phyloP scores from a whole-genome alignment of 2,797 vertebrate species.

The Cossypha niveicapilla region DNA sequence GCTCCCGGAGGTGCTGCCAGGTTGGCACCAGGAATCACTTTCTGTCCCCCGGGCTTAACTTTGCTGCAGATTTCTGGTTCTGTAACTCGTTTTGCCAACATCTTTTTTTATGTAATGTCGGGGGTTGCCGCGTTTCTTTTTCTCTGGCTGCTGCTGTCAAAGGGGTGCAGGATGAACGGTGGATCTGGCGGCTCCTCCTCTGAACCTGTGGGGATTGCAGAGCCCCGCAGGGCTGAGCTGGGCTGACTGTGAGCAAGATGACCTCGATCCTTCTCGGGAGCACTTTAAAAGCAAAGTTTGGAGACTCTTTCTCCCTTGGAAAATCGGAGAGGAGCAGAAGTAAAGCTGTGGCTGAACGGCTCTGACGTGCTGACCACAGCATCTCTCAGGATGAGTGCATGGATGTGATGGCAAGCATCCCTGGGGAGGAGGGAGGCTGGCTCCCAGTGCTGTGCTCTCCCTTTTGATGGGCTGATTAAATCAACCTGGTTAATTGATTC shows the following conservation, averaged over 20 bases:
- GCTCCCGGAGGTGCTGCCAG: neutral
- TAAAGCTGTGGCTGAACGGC: neutral
- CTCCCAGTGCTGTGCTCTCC: accelerated
- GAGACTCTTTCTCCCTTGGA: neutral
- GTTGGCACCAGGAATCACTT: neutral
- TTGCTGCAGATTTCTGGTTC: neutral
- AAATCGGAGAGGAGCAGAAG: neutral
- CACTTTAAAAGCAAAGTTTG: neutral
- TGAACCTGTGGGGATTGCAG: neutral
- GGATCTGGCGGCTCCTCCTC: neutral
- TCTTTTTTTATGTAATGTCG: neutral
- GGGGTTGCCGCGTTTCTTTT: neutral
- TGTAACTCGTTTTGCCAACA: accelerated
- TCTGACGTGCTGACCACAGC: accelerated
- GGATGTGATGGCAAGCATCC: neutral
- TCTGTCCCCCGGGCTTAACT: neutral
- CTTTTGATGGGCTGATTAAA: neutral
- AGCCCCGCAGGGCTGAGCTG: accelerated
- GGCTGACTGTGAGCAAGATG: accelerated
- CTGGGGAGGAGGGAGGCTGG: neutral
- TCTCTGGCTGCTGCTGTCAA: accelerated
- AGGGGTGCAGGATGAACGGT: neutral
- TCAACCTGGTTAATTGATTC: neutral
- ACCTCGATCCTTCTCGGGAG: accelerated
- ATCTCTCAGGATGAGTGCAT: accelerated